phyloP scores from a whole-genome alignment of 2,113 vertebrate genomes.

The Bubalus kerabau region DNA sequence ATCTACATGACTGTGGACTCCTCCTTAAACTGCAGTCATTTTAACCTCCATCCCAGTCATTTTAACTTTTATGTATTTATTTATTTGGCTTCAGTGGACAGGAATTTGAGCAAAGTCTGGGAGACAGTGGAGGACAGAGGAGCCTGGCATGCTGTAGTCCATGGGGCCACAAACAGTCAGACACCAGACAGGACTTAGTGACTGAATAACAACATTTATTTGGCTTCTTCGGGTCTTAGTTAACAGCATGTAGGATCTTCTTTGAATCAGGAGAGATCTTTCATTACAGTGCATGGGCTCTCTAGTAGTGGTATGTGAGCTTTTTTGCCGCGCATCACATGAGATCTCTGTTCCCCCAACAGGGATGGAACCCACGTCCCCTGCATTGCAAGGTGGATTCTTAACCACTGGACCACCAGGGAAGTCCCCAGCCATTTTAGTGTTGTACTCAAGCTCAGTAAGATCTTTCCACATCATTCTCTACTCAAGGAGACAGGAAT shows the following conservation, averaged over 20 bases:
- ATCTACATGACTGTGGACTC: rapidly evolving
- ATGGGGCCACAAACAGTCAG: not conserved
- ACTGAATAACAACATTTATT: not conserved
- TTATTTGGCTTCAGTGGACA: not conserved
- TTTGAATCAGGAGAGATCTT: not conserved
- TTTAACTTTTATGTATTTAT: not conserved
- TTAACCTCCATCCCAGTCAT: not conserved
- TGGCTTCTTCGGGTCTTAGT: not conserved
- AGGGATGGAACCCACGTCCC: not conserved
- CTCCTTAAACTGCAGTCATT: not conserved
- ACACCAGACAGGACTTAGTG: not conserved
- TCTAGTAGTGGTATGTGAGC: not conserved
- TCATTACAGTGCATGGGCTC: not conserved
- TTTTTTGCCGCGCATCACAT: rapidly evolving
- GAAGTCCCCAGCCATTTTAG: not conserved
- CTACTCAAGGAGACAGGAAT: not conserved
- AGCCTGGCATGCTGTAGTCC: not conserved
- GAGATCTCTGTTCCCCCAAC: not conserved
- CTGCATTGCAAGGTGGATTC: not conserved
- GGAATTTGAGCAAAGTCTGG: not conserved
- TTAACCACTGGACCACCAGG: not conserved
- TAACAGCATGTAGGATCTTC: not conserved
- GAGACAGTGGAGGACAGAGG: not conserved
- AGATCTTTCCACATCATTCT: not conserved
- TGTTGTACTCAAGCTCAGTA: not conserved